phyloP scores from a whole-genome alignment of 2,888 invertebrate species.

The Orthonevra nobilis region DNA sequence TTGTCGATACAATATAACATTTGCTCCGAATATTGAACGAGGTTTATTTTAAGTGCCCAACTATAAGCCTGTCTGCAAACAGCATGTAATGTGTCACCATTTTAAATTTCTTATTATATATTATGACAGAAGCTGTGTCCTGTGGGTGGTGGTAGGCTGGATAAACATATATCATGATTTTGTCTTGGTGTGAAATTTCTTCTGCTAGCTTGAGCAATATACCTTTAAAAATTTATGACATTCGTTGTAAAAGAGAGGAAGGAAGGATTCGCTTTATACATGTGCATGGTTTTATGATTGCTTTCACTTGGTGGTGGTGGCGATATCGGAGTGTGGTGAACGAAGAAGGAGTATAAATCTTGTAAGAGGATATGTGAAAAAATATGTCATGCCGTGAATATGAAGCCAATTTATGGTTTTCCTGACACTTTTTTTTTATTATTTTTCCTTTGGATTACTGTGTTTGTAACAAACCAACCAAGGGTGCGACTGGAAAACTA shows the following conservation, averaged over 20 bases:
- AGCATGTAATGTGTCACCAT: constrained; percentile 29
- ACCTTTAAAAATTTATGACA: constrained; percentile 47
- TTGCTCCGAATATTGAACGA: constrained; percentile 19
- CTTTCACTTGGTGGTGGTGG: neutral
- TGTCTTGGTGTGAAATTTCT: constrained; percentile 35
- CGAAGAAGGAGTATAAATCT: constrained; percentile 37
- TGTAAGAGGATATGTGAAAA: constrained; percentile 44
- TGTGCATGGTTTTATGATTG: constrained; percentile 28
- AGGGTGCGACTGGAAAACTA: too few species aligned
- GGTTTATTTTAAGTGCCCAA: constrained; percentile 15
- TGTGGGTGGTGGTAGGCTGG: constrained; percentile 7
- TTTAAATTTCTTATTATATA: constrained; percentile 33
- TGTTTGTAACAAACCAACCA: too few species aligned
- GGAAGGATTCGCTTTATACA: constrained; percentile 33
- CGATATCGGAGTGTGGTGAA: constrained; percentile 1
- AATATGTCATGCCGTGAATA: constrained; percentile 43
- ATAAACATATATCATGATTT: constrained; percentile 52
- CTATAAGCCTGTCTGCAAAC: constrained; percentile 10
- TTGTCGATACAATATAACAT: too few species aligned
- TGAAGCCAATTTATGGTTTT: constrained; percentile 48
- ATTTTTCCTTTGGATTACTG: neutral
- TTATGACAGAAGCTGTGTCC: constrained; percentile 14
- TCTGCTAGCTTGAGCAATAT: constrained; percentile 32
- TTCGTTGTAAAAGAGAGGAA: constrained; percentile 20
- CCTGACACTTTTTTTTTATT: constrained; percentile 12